Percentiles rank a stretch among this genome's conserved stretches.
Evolutionary conservation across 2,797 vertebrate genomes (phyloP).

Genomic region (Rhinophrynus dorsalis): DNA sequence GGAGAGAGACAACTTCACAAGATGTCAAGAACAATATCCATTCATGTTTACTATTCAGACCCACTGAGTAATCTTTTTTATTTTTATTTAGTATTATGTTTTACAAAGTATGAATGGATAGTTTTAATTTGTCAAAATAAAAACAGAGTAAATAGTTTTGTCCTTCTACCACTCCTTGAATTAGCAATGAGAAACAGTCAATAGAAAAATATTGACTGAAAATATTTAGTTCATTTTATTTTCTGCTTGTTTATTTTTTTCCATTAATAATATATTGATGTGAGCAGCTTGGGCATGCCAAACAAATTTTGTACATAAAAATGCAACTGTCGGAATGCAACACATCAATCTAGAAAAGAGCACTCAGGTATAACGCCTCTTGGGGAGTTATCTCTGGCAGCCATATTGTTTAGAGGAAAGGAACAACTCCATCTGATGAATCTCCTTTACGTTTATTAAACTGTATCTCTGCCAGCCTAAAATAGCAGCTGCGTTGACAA

Average conservation of each 20-base stretch:
- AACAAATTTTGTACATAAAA: conserved; percentile 79
- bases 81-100: conserved; percentile 56
- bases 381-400: conserved; percentile 54
- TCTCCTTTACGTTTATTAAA: conserved; percentile 65
- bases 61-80: conserved; percentile 68
- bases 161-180: neutral
- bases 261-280: conserved; percentile 69
- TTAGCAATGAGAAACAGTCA: neutral
- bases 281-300: conserved; percentile 78
- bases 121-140: conserved; percentile 14
- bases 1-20: conserved; percentile 82
- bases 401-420: conserved; percentile 55
- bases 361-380: conserved; percentile 68
- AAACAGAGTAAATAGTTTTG: conserved; percentile 4
- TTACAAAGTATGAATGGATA: conserved; percentile 8
- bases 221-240: conserved; percentile 54
- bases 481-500: conserved; percentile 53
- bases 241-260: conserved; percentile 64
- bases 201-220: conserved; percentile 7
- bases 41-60: conserved; percentile 77
- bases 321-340: conserved; percentile 82
- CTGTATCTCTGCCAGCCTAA: conserved; percentile 48
- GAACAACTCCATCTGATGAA: conserved; percentile 46
- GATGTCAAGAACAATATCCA: conserved; percentile 86
- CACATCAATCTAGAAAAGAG: conserved; percentile 77